Evolutionary conservation across 2,797 vertebrate species (phyloP), one percentile per base, ranked within the genome.

Genomic region (Artibeus lituratus): DNA sequence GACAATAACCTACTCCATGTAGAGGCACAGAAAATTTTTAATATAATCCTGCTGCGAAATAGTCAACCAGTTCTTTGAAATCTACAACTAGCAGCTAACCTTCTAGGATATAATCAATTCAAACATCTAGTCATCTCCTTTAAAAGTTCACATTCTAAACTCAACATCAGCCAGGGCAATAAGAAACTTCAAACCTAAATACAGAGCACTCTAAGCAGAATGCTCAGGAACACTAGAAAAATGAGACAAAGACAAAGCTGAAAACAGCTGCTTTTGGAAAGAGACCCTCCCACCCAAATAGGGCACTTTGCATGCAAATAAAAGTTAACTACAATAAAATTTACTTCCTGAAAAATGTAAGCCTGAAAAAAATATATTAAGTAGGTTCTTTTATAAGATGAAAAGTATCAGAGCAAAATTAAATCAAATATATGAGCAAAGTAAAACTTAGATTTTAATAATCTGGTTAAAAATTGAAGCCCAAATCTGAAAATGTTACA

Each of bases 331-430:
- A 76, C 19, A 92, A 87, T 86, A 78, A 69, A 93, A 87, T 55
- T 65, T 77, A 65, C 57, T 95, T 95, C 82, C 87, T 94, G 22
- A 72, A 96, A 86, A 93, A 78, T 55, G 37, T 29, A 80, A 95
- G 35, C 74, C 82, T 89, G 51, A 95, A 86, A 91, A 91, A 94
- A 81, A 55, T 57, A 62, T 22, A 94, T 86, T 84, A 74, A 94
- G 53, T 80, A 87, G 69, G 11, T 53, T 78, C 78, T 62, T 49
- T 83, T 62, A 96, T 39, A 82, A 90, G 95, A 57, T n/a, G 14
- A 83, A 83, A 96, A 77, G 18, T 55, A 15, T 21, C 59, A 87
- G 5, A n/a, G 10, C 19, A 94, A 77, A 94, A 91, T 90, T 85
- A 95, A 87, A 74, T 77, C 19, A 65, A 94, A 74, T 21, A 95